These are phyloP conservation scores for Microctenopoma lineatum DNA, from an alignment of 2,797 vertebrate genomes.

Conservation along the genomic window DNA sequence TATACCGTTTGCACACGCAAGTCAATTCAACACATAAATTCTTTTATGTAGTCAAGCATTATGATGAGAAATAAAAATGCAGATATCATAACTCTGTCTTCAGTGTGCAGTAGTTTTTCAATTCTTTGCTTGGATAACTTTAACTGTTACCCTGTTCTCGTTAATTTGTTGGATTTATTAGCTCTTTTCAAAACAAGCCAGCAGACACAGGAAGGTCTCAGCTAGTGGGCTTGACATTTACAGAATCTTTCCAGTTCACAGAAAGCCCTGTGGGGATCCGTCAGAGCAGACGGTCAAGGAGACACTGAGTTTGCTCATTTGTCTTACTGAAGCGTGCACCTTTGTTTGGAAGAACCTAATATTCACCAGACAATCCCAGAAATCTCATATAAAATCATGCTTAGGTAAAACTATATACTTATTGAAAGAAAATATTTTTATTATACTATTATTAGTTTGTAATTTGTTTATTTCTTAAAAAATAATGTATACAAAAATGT, in stretches of 20 bases:
- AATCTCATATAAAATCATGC: too few species aligned
- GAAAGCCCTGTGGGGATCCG: conserved; percentile 14
- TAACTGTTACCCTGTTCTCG: background rate
- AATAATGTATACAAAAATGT: background rate
- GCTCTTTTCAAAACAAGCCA: conserved; percentile 14
- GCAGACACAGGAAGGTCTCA: conserved; percentile 27
- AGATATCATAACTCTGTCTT: background rate
- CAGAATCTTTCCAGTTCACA: conserved; percentile 44
- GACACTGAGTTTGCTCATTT: conserved; percentile 1
- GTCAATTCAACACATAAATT: too few species aligned
- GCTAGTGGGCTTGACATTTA: conserved; percentile 50
- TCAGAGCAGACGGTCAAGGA: conserved; percentile 5
- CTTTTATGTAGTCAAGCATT: background rate
- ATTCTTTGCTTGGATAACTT: background rate
- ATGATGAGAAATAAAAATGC: too few species aligned
- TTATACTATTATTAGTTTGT: too few species aligned
- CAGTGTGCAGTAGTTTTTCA: background rate
- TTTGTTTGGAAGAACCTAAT: background rate
- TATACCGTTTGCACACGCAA: background rate
- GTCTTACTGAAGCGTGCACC: background rate
- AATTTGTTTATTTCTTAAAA: too few species aligned
- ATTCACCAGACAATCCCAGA: background rate
- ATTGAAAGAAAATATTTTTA: too few species aligned
- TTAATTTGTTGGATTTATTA: conserved; percentile 23
- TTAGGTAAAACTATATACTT: too few species aligned